A percentile compares a stretch with the other conserved stretches of the same genome.
Evolutionary conservation across 2,888 invertebrate species (phyloP).

Genomic region (Trissonchulus latispiculum): DNA sequence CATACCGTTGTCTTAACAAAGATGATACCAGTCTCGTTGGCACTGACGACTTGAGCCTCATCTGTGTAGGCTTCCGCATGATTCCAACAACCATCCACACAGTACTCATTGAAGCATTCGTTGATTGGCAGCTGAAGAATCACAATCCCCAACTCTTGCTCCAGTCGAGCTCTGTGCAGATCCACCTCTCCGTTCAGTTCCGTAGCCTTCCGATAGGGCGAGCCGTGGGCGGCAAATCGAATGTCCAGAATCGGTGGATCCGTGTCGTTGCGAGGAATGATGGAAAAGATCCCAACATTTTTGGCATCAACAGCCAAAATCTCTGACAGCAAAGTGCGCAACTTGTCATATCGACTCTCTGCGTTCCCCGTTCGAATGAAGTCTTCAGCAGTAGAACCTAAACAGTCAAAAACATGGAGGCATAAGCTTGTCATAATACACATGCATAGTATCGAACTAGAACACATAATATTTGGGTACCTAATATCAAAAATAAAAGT

Average conservation of each 20-base stretch:
- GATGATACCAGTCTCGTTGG: slow-evolving; percentile 89
- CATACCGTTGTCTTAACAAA: slow-evolving; percentile 80
- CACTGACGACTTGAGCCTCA: slow-evolving; percentile 65
- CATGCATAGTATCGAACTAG: too few relatives aligned
- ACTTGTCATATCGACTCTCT: slow-evolving; percentile 70
- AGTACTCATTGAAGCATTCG: slow-evolving; percentile 1
- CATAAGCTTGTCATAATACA: too few relatives aligned
- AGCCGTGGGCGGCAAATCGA: slow-evolving; percentile 85
- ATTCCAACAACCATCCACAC: not conserved
- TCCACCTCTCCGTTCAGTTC: slow-evolving; percentile 84
- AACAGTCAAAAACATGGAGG: too few relatives aligned
- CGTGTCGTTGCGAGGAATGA: slow-evolving; percentile 53
- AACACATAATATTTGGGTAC: too few relatives aligned
- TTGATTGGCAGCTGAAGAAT: slow-evolving; percentile 20
- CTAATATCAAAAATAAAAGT: too few relatives aligned
- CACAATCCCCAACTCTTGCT: slow-evolving; percentile 31
- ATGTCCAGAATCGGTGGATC: slow-evolving; percentile 55
- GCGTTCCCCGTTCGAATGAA: slow-evolving; percentile 56
- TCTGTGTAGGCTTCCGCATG: not conserved
- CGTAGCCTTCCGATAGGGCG: slow-evolving; percentile 87
- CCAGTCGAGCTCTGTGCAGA: slow-evolving; percentile 73
- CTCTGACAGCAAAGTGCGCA: slow-evolving; percentile 76
- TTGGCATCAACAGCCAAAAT: slow-evolving; percentile 58
- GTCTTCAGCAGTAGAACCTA: slow-evolving; percentile 88
- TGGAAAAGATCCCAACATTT: slow-evolving; percentile 91